Evolutionary conservation across 35 echinoderm and acorn worm species (phyloP), one percentile per base, ranked within the genome.

Genomic region (Stichopus chloronotus): DNA sequence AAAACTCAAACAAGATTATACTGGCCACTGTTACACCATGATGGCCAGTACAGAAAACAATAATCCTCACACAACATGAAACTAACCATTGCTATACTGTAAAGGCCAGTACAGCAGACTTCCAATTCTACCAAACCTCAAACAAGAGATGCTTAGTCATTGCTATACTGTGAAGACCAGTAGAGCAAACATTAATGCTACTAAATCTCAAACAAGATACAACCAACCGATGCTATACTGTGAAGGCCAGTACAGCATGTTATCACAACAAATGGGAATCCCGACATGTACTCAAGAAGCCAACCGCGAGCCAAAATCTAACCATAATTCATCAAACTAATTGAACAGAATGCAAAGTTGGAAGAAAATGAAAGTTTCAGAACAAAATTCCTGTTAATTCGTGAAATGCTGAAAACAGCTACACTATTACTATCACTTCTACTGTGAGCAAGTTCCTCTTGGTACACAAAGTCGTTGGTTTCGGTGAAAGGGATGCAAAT

Each of bases 101-200:
- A 11, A 82, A 82, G 79, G 79, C 22, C 79, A 82, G 55, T 56
- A 82, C 14, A 82, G 55, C 79, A 82, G 14, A 14, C 30, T 19
- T 0, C 30, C 79, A 82, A 23, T 78, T n/a, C n/a, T 7, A 52
- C 79, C 3, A 82, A 23, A 54, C 8, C 55, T 19, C 30, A 25
- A 0, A 12, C 8, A 25, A 25, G 22, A 83, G 16, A 12, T 55
- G 52, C 6, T n/a, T 21, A 43, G 80, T n/a, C 43, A 10, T 0
- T 83, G 25, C 55, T 57, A 21, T 83, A n/a, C 55, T 83, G 80
- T 52, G 25, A 83, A 83, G 80, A 8, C 24, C 80, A 83, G 55
- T 30, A 83, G 25, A 83, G 8, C 20, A 53, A 57, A 57, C 7
- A 52, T 17, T 6, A 8, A 52, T 13, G 0, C 30, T 43, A 43